These are phyloP conservation scores for Amphipoea oculea DNA, from an alignment of 2,888 invertebrate genomes.

Conservation along the genomic window DNA sequence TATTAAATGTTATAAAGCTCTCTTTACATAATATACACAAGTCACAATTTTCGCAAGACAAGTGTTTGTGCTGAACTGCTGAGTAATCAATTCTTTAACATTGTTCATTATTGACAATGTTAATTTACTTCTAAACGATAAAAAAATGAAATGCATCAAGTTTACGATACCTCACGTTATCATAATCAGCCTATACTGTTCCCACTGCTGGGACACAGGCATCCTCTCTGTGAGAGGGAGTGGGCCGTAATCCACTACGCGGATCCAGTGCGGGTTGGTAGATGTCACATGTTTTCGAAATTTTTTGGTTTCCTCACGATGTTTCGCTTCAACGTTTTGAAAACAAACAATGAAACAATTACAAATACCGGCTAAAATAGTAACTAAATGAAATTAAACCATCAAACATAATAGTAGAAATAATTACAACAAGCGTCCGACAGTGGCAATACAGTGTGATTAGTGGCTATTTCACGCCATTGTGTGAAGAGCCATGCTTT, in stretches of 20 bases:
- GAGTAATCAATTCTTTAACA: not conserved
- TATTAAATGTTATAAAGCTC: not conserved
- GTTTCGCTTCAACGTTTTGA: too few species aligned
- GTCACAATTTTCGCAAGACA: not conserved
- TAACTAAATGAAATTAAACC: conserved; percentile 45
- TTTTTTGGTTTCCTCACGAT: too few species aligned
- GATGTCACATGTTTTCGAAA: too few species aligned
- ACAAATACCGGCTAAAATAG: conserved; percentile 28
- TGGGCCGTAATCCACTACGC: too few species aligned
- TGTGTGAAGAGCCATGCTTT: conserved; percentile 49
- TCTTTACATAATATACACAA: not conserved
- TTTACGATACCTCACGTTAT: too few species aligned
- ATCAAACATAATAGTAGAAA: conserved; percentile 44
- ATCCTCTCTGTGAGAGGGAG: too few species aligned
- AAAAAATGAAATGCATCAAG: too few species aligned
- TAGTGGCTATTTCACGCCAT: conserved; percentile 43
- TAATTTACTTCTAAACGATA: too few species aligned
- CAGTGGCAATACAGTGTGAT: conserved; percentile 34
- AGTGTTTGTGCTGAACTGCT: not conserved
- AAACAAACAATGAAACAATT: not conserved
- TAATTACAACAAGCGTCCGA: conserved; percentile 27
- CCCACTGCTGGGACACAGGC: too few species aligned
- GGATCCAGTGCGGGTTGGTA: too few species aligned
- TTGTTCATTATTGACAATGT: not conserved
- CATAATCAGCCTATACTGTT: too few species aligned